Conservation (phyloP, 2,113 vertebrate species). For the Ochotona curzoniae region DNA sequence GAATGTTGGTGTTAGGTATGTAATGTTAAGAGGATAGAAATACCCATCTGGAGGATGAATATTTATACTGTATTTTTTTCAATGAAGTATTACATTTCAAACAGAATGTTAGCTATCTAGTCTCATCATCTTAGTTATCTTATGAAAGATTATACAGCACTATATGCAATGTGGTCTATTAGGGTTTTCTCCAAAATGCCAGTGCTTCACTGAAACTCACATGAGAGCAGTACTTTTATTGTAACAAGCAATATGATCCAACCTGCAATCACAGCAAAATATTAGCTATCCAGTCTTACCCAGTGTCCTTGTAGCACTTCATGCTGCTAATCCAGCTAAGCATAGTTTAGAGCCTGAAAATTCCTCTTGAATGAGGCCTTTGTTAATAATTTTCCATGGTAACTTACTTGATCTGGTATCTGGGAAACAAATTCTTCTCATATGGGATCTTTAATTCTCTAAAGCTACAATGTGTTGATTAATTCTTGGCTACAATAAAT, state of each 20-base stretch:
- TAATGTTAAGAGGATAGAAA: neutral
- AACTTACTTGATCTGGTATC: slow-evolving; percentile 52
- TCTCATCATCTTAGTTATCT: neutral
- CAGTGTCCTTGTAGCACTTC: neutral
- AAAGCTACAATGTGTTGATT: slow-evolving; percentile 51
- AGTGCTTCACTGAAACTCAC: neutral
- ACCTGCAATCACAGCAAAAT: neutral
- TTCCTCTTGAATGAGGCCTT: slow-evolving; percentile 47
- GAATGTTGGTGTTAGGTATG: too few relatives aligned
- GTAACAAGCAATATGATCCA: neutral
- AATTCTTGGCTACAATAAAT: neutral
- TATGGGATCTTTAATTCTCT: slow-evolving; percentile 59
- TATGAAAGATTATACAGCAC: neutral
- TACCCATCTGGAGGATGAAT: neutral
- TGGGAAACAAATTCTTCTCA: slow-evolving; percentile 50
- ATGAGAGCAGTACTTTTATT: neutral
- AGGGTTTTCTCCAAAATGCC: neutral
- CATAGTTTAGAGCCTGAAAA: slow-evolving; percentile 49
- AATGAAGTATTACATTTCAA: slow-evolving; percentile 1
- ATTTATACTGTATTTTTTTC: neutral
- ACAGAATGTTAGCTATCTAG: neutral
- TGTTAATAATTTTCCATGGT: slow-evolving; percentile 65
- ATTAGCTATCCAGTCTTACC: neutral
- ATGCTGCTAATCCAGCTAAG: neutral
- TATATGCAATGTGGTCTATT: neutral